Evolutionary conservation across 2,888 invertebrate genomes (phyloP).

Genomic region (Tiliacea aurago): DNA sequence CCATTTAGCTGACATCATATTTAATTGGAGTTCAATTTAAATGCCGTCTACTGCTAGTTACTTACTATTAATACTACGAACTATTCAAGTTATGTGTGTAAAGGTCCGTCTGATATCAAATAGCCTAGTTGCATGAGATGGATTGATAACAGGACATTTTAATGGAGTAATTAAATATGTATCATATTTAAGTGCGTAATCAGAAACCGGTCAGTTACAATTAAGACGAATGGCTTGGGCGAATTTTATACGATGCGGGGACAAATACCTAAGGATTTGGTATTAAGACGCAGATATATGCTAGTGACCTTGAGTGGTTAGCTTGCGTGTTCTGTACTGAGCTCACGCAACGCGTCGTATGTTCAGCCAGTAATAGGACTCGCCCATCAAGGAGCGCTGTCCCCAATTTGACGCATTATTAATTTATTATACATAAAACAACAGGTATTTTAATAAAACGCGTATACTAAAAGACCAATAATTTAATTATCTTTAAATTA

Average conservation of each 20-base stretch:
- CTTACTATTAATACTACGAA: slow-evolving; percentile 28
- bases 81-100: slow-evolving; percentile 44
- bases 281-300: too few species aligned
- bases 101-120: slow-evolving; percentile 58
- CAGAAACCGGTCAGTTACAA: slow-evolving; percentile 46
- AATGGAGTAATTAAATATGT: slow-evolving; percentile 62
- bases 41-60: slow-evolving; percentile 17
- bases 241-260: slow-evolving; percentile 14
- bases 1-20: slow-evolving; percentile 50
- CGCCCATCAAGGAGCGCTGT: too few species aligned
- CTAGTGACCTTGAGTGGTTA: too few species aligned
- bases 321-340: too few species aligned
- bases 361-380: too few species aligned
- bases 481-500: too few species aligned
- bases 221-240: slow-evolving; percentile 35
- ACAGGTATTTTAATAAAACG: too few species aligned
- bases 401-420: too few species aligned
- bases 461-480: too few species aligned
- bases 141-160: slow-evolving; percentile 54
- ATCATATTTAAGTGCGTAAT: slow-evolving; percentile 60
- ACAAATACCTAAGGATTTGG: background rate
- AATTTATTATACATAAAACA: too few species aligned
- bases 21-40: slow-evolving; percentile 39
- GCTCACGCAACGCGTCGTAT: too few species aligned
- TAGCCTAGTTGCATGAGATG: slow-evolving; percentile 62